Percentiles rank a stretch among this genome's conserved stretches.
Evolutionary conservation across 2,888 invertebrate genomes (phyloP).

Genomic region (Atrina japonica): DNA sequence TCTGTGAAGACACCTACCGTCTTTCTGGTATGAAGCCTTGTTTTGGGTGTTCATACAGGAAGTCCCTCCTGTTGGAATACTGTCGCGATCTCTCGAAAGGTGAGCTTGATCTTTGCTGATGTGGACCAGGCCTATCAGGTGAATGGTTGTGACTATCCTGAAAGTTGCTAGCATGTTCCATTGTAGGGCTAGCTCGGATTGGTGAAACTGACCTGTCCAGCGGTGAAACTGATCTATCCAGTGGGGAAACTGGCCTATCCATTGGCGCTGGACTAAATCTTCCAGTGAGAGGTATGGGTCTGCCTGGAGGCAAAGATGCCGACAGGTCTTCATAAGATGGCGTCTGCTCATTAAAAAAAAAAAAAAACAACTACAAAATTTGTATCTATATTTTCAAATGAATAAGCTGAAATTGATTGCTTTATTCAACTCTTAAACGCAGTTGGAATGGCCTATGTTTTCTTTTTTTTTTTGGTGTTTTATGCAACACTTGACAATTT

Average conservation of each 20-base stretch:
- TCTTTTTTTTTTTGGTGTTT: too few species aligned
- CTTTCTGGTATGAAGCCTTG: too few species aligned
- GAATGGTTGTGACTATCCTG: neutral
- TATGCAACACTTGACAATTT: too few species aligned
- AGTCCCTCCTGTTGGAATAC: too few species aligned
- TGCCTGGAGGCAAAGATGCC: slow-evolving; percentile 17
- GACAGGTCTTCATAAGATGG: slow-evolving; percentile 32
- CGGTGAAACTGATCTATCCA: neutral
- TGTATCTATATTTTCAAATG: neutral
- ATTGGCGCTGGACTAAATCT: slow-evolving; percentile 13
- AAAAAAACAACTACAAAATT: neutral
- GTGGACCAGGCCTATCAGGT: neutral
- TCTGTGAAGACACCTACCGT: too few species aligned
- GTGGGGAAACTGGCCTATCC: slow-evolving; percentile 9
- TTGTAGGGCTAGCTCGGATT: neutral
- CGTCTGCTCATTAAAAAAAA: slow-evolving; percentile 21
- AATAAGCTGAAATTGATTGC: too few species aligned
- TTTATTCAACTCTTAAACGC: too few species aligned
- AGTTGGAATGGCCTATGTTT: too few species aligned
- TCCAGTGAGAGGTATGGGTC: slow-evolving; percentile 12
- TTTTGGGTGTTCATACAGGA: too few species aligned
- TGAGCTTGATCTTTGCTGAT: neutral
- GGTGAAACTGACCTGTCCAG: too few species aligned
- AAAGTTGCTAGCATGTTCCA: neutral
- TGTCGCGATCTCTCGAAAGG: neutral